Base-by-base conservation (phyloP, 2,888 invertebrate genomes). In the Eupithecia subumbrata region DNA sequence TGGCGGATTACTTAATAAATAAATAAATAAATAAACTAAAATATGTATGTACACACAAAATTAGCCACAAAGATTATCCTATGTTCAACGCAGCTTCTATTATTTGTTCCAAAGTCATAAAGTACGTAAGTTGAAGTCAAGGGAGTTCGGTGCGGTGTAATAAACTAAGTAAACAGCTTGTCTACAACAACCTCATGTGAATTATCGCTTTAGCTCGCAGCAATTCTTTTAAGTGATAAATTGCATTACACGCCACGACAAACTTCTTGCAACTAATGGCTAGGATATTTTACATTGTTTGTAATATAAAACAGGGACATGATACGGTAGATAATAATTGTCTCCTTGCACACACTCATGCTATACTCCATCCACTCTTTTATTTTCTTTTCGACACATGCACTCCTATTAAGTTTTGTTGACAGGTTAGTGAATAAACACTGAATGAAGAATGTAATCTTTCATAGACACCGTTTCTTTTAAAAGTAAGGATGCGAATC, bases 211-310 rank as follows among this genome's bases (percentile, higher is more conserved):
- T 78, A 75, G 73, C 72, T 69, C 76, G 72, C 68, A 76, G 74
- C 77, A 72, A 78, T 80, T 78, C 80, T 76, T 78, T 76, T 71
- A 66, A 68, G 79, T 78, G 81, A 81, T 80, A 80, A 80, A 81
- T 79, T 78, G 75, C 78, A 78, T 63, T 76, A 74, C 77, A 80
- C 76, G 73, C 63, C 70, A 76, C 75, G 79, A 75, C 77, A 75
- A 79, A 81, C 76, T 79, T 81, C 77, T 79, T 79, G 76, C 73
- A 79, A 79, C 77, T 78, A 81, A 81, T 79, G 76, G 75, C 75
- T 75, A 66, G 52, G 73, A 76, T 75, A 76, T 78, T 79, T 75
- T 75, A 70, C 76, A 80, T 80, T 80, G 71, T 77, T 56, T 22
- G 22, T 56, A 11, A 56, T 11, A 73, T 71, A 68, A 52, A 40